These are phyloP conservation scores for Heliangelus exortis DNA, from an alignment of 2,797 vertebrate genomes.

Conservation along the genomic window DNA sequence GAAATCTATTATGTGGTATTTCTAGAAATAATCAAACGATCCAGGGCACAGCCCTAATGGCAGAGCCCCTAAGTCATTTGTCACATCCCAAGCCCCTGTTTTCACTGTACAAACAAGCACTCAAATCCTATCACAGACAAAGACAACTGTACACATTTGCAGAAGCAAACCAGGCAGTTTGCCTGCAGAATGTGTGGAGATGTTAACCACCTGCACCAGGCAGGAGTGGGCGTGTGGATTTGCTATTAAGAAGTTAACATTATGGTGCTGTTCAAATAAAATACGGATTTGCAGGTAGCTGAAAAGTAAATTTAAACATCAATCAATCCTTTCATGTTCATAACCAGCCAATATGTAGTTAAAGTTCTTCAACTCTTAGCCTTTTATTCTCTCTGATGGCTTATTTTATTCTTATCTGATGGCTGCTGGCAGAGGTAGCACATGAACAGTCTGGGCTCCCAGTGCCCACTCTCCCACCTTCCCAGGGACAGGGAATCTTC, in stretches of 20 bases:
- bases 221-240: neutral
- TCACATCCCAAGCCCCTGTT: neutral
- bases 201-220: neutral
- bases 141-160: neutral
- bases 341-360: neutral
- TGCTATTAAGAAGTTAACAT: neutral
- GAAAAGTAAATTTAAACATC: neutral
- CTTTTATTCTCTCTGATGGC: neutral
- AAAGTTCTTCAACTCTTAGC: neutral
- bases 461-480: neutral
- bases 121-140: neutral
- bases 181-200: neutral
- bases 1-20: neutral
- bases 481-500: neutral
- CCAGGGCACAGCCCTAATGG: rapidly evolving
- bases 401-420: no score
- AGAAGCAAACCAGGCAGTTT: neutral
- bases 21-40: neutral
- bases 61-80: neutral
- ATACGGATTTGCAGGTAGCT: neutral
- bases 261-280: neutral
- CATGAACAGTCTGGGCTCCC: neutral
- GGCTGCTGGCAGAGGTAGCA: neutral
- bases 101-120: neutral
- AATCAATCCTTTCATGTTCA: neutral